Evolutionary conservation across 1,140 invertebrate species (phyloP).

Genomic region (Drosophila ficusphila): DNA sequence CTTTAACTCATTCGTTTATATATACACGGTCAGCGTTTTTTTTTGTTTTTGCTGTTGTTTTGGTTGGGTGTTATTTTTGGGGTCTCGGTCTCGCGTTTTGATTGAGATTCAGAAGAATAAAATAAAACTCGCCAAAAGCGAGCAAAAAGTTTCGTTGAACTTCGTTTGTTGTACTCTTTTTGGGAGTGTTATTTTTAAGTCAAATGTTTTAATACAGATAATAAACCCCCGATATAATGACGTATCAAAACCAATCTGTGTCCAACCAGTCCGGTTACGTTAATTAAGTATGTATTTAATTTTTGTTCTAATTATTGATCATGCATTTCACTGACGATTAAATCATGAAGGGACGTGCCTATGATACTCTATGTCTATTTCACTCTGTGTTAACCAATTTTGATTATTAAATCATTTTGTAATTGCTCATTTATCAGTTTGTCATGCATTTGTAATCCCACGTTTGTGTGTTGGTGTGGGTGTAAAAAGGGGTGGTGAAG

Average conservation of each 20-base stretch:
- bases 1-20: constrained; percentile 63
- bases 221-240: too few relatives aligned
- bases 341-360: background rate
- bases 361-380: background rate
- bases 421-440: background rate
- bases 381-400: background rate
- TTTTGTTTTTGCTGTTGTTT: constrained; percentile 11
- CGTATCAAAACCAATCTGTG: too few relatives aligned
- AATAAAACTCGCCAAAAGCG: constrained; percentile 41
- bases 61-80: constrained; percentile 49
- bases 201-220: background rate
- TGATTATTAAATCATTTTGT: constrained; percentile 4
- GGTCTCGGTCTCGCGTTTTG: constrained; percentile 37
- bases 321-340: background rate
- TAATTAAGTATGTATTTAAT: background rate
- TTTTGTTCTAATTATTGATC: background rate
- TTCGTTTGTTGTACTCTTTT: constrained; percentile 41
- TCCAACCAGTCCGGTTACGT: too few relatives aligned
- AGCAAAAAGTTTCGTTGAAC: constrained; percentile 63
- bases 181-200: background rate
- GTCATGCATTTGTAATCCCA: background rate
- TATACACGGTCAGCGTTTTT: constrained; percentile 37
- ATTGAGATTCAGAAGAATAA: constrained; percentile 43
- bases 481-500: constrained; percentile 7
- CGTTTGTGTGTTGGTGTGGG: background rate